Base-by-base conservation (phyloP, 2,888 invertebrate genomes). In the Heliconius hortense region DNA sequence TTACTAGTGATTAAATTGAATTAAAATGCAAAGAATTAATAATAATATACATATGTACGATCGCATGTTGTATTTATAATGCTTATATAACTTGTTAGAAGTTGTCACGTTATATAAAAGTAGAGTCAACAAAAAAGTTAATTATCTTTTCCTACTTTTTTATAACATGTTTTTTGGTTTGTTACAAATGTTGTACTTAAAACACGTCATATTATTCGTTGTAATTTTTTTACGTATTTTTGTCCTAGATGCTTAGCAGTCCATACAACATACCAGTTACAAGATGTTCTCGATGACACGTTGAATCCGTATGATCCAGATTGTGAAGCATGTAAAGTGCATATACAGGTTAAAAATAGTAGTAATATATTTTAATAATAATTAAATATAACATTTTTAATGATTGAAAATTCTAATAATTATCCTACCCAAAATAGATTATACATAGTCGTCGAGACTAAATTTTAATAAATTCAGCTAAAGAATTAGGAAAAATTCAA, bases 311-410 rank as follows among this genome's bases (percentile, higher is more conserved):
- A 96, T 83, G 97, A 97, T 89, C 97, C 97, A 0, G 97, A 98
- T 82, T 98, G 98, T 86, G 94, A 95, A 81, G 98, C 98, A 85
- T 98, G 98, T 90, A 97, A 97, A 90, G 95, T 96, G 80, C 98
- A 98, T 88, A 95, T 97, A 95, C 97, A 98, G 95, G 97, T 97
- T 21, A 10, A 18, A 5, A 60, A 5, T 15, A 24, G 15, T 26
- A 26, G 24, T 15, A 28, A 7, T 15, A 26, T 26, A 11, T n/a
- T 24, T 70, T 53, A n/a, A 8, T 48, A 48, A 48, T 48, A 21
- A 48, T 48, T 21, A 48, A 48, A 48, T 48, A 21, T 48, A 48
- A 15, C 15, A 43, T 43, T 15, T 43, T 13, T 11, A 39, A 39
- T 39, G 11, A 11, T 43, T 43, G 15, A 18, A 48, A 21, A 48